phyloP scores from a whole-genome alignment of 2,888 invertebrate species.

The Arrhopalites spinosus region DNA sequence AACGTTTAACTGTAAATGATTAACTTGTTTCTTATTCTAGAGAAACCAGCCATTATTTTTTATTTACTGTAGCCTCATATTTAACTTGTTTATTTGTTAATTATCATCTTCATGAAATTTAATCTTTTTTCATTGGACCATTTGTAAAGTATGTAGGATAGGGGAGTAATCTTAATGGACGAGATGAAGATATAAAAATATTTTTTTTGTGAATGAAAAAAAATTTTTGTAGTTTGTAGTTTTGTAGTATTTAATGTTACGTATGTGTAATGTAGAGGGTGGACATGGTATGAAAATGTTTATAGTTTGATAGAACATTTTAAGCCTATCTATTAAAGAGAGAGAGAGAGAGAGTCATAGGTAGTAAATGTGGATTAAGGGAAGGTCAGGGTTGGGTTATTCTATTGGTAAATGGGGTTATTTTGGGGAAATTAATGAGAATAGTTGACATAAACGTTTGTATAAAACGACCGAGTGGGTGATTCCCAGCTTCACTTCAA shows the following conservation, averaged over 20 bases:
- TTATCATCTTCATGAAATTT: too few relatives aligned
- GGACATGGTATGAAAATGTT: not conserved
- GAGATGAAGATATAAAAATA: too few relatives aligned
- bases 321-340: not conserved
- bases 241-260: not conserved
- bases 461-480: constrained; percentile 55
- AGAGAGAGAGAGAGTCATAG: not conserved
- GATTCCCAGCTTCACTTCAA: constrained; percentile 45
- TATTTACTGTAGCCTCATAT: too few relatives aligned
- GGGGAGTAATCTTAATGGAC: too few relatives aligned
- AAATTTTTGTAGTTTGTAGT: not conserved
- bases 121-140: too few relatives aligned
- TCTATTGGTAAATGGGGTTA: constrained; percentile 52
- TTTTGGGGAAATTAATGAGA: constrained; percentile 56
- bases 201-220: not conserved
- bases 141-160: too few relatives aligned
- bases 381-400: constrained; percentile 49
- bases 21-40: too few relatives aligned
- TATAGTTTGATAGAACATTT: not conserved
- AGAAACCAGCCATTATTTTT: too few relatives aligned
- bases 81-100: too few relatives aligned
- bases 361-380: constrained; percentile 28
- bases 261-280: not conserved
- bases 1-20: too few relatives aligned
- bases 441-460: constrained; percentile 56